Base-by-base conservation (phyloP, 2,888 invertebrate species). In the Endotricha flammealis region DNA sequence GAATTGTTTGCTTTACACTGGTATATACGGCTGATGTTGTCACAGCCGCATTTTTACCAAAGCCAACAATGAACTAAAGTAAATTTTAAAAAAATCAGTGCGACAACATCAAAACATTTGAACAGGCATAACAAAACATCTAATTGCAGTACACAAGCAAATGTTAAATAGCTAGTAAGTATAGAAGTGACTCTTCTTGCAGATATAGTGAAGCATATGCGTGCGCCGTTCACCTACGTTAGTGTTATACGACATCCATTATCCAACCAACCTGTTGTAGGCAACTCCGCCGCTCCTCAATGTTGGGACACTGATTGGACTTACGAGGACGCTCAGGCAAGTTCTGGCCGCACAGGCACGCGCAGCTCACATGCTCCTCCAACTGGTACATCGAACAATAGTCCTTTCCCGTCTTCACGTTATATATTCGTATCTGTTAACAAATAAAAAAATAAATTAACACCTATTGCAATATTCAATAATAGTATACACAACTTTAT, bases 301-400 rank as follows among this genome's bases (percentile, higher is more conserved):
- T 46, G 72, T 83, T 75, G 53, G 83, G 76, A 62, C 86, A 86
- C 64, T 80, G 79, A 59, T 85, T 85, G 69, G 74, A 86, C 85
- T 85, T 86, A 85, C 85, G 85, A 65, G 80, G 77, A 48, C 36
- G 74, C n/a, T 50, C 7, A 53, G 57, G 53, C 85, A 86, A 38
- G 68, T 64, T 20, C 58, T 66, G 1, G 68, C 57, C 2, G 64
- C n/a, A 49, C 7, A 61, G 55, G 60, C 85, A 86, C 1, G 72
- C 71, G 53, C 85, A 86, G 22, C 58, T 61, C 35, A 72, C 56
- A 57, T 86, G 85, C 41, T 83, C 85, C 23, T 76, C 81, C 3
- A 85, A 54, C 0, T 67, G 63, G 46, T 77, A 80, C 39, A 66
- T 72, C 1, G 78, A 66, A 36, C 85, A 86, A 12, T 68, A 61